phyloP scores from a whole-genome alignment of 2,797 vertebrate genomes.

The Pangasius djambal region DNA sequence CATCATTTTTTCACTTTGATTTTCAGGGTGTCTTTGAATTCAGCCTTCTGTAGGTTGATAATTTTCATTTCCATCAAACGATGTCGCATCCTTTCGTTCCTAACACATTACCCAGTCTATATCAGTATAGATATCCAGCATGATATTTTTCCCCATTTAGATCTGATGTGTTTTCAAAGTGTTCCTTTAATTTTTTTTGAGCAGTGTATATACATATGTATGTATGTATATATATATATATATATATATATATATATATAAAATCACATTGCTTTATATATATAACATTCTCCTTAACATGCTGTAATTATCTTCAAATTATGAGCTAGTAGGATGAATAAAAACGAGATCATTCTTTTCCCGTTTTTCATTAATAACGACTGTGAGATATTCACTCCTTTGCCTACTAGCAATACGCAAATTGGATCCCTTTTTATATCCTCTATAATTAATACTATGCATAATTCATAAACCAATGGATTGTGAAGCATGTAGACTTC shows the following conservation, averaged over 20 bases:
- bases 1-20: no score
- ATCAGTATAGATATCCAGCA: no score
- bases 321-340: conserved; percentile 42
- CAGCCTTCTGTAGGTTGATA: no score
- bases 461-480: conserved; percentile 55
- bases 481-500: conserved; percentile 39
- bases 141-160: no score
- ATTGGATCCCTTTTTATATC: conserved; percentile 49
- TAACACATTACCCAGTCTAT: no score
- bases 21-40: no score
- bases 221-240: neutral
- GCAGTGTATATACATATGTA: neutral
- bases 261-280: conserved; percentile 27
- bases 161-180: no score
- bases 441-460: conserved; percentile 56
- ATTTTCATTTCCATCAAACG: no score
- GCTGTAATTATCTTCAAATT: conserved; percentile 39
- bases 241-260: no score
- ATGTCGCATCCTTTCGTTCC: no score
- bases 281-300: conserved; percentile 36
- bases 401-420: conserved; percentile 45
- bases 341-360: conserved; percentile 43
- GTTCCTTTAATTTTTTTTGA: no score
- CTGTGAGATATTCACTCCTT: conserved; percentile 37
- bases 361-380: conserved; percentile 28